Conservation (phyloP, 2,113 vertebrate species). For the Haliaeetus leucogaster region DNA sequence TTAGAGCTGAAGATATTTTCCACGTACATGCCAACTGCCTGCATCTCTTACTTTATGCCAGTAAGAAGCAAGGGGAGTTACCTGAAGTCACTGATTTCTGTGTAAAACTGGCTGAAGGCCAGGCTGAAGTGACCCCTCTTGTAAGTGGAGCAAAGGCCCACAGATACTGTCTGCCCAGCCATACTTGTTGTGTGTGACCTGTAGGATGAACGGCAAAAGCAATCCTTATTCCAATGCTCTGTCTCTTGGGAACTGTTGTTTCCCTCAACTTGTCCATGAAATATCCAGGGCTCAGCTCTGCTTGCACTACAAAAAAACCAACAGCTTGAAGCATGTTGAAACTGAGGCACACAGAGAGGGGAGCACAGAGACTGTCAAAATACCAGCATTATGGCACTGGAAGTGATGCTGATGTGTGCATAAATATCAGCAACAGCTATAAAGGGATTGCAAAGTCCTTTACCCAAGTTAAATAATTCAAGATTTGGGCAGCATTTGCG, state of each 20-base stretch:
- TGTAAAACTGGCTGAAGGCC: background rate
- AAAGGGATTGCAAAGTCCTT: background rate
- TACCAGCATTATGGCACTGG: background rate
- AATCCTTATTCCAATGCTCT: background rate
- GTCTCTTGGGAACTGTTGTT: background rate
- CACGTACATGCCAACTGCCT: rapidly evolving
- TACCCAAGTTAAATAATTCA: background rate
- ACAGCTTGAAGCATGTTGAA: background rate
- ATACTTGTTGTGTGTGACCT: background rate
- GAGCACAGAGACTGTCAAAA: background rate
- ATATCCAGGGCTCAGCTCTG: background rate
- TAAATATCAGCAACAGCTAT: background rate
- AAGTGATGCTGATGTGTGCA: background rate
- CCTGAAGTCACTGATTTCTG: background rate
- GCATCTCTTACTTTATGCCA: background rate
- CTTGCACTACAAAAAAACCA: background rate
- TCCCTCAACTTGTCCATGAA: background rate
- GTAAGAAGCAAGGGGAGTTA: background rate
- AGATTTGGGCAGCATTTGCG: background rate
- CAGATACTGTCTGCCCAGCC: background rate
- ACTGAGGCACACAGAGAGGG: background rate
- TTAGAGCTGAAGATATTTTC: background rate
- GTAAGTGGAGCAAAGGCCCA: background rate
- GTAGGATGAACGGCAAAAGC: background rate
- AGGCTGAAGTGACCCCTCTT: background rate